These are phyloP conservation scores for Heliconius ismenius DNA, from an alignment of 2,888 invertebrate genomes.

Conservation along the genomic window DNA sequence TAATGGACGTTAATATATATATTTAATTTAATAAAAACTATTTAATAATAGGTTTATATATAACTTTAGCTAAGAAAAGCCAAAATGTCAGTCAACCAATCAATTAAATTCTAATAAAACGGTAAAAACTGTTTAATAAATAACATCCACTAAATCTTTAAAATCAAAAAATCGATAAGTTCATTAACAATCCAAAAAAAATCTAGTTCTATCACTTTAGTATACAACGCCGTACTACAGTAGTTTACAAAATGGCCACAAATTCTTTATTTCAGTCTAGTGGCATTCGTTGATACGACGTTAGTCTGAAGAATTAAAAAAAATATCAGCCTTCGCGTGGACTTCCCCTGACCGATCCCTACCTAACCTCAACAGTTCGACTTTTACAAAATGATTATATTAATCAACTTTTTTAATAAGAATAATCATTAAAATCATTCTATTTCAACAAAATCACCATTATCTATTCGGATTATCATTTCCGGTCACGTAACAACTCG, in stretches of 20 bases:
- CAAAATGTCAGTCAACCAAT: background rate
- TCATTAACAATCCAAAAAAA: background rate
- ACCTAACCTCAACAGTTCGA: background rate
- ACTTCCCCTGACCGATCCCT: slow-evolving; percentile 22
- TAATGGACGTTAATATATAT: background rate
- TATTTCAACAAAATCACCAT: background rate
- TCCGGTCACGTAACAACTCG: background rate
- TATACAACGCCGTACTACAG: slow-evolving; percentile 22
- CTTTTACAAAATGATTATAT: background rate
- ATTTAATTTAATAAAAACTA: background rate
- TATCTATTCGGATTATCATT: slow-evolving; percentile 1
- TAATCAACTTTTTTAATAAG: background rate
- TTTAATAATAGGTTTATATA: background rate
- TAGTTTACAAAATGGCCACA: slow-evolving; percentile 33
- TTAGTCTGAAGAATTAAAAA: slow-evolving; percentile 34
- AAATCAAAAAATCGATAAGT: slow-evolving; percentile 14
- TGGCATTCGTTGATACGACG: slow-evolving; percentile 40
- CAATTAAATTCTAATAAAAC: background rate
- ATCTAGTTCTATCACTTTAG: slow-evolving; percentile 12
- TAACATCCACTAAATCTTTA: background rate
- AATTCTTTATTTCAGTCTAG: slow-evolving; percentile 47
- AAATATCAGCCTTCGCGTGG: slow-evolving; percentile 69
- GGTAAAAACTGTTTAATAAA: background rate
- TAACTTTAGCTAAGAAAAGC: background rate
- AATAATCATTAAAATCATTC: slow-evolving; percentile 5